A percentile compares a stretch with the other conserved stretches of the same genome.
phyloP scores from a whole-genome alignment of 2,113 vertebrate species.

The Oplegnathus fasciatus region DNA sequence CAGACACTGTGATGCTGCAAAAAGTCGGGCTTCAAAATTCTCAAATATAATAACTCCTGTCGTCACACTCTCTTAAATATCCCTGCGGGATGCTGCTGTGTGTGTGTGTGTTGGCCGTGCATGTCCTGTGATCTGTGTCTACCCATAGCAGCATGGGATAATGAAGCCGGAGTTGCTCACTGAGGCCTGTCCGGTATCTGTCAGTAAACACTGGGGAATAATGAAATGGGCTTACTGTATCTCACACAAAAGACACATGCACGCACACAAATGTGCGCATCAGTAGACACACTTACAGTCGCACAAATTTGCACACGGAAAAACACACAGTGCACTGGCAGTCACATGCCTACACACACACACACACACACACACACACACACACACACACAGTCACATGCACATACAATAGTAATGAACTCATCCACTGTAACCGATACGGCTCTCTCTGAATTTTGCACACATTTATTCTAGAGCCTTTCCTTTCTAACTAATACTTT shows the following conservation, averaged over 20 bases:
- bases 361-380: neutral
- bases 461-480: slow-evolving; percentile 8
- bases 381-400: slow-evolving; percentile 5
- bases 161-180: slow-evolving; percentile 71
- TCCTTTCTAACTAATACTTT: neutral
- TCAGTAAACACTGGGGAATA: slow-evolving; percentile 68
- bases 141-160: slow-evolving; percentile 57
- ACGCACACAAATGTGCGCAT: slow-evolving; percentile 9
- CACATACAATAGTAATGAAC: slow-evolving; percentile 28
- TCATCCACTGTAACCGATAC: slow-evolving; percentile 33
- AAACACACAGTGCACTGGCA: slow-evolving; percentile 11
- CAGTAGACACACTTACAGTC: slow-evolving; percentile 3
- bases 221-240: slow-evolving; percentile 55
- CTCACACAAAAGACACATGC: slow-evolving; percentile 6
- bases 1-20: slow-evolving; percentile 27
- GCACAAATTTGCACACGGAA: slow-evolving; percentile 5
- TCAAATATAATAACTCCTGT: slow-evolving; percentile 25
- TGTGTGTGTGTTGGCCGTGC: slow-evolving; percentile 7
- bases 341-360: slow-evolving; percentile 9
- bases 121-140: slow-evolving; percentile 66
- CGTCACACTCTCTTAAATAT: slow-evolving; percentile 40
- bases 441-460: slow-evolving; percentile 29
- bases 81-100: slow-evolving; percentile 12
- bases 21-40: slow-evolving; percentile 13
- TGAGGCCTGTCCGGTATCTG: slow-evolving; percentile 70